Conservation (phyloP, 2,797 vertebrate genomes). For the Hydrolagus colliei region DNA sequence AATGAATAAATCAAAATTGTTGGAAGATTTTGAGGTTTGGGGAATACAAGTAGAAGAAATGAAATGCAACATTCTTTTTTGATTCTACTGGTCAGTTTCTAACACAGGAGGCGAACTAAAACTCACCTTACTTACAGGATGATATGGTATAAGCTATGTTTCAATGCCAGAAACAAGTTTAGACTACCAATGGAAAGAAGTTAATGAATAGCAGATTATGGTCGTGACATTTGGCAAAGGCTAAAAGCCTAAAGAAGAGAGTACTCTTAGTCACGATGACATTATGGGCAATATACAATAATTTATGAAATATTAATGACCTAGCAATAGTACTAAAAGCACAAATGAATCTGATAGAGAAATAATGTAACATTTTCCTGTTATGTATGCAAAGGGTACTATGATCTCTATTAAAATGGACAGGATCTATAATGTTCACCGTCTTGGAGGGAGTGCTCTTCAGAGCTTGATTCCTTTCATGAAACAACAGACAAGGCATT, state of each 20-base stretch:
- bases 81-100: not conserved
- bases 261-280: not conserved
- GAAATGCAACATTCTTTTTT: too few relatives aligned
- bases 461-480: not conserved
- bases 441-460: not conserved
- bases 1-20: too few relatives aligned
- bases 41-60: too few relatives aligned
- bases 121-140: not conserved
- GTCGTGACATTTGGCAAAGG: not conserved
- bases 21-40: too few relatives aligned
- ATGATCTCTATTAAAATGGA: not conserved
- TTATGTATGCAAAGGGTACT: not conserved
- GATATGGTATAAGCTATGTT: not conserved
- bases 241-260: not conserved
- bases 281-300: not conserved
- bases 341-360: not conserved
- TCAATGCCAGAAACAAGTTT: not conserved
- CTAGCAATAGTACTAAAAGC: not conserved
- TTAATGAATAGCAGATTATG: not conserved
- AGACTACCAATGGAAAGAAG: not conserved
- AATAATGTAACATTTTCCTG: not conserved
- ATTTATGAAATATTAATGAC: not conserved
- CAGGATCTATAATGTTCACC: not conserved
- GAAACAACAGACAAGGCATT: not conserved
- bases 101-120: not conserved